Evolutionary conservation across 2,113 vertebrate genomes (phyloP).

Genomic region (Thunnus maccoyii): DNA sequence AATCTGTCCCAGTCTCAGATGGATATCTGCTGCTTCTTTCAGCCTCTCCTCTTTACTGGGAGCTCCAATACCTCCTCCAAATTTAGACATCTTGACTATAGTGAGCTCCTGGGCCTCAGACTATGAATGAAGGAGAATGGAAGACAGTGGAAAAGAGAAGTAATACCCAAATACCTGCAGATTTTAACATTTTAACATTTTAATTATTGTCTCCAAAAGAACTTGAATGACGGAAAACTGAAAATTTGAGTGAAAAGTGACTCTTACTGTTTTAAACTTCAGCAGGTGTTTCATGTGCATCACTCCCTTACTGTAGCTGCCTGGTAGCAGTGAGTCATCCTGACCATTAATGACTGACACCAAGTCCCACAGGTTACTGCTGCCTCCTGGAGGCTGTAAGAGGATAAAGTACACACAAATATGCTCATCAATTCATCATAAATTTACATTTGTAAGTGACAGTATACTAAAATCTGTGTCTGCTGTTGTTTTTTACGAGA

Average conservation of each 20-base stretch:
- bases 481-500: too few species aligned
- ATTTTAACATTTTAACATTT: background rate
- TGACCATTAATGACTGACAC: slow-evolving; percentile 94
- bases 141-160: background rate
- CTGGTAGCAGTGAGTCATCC: slow-evolving; percentile 95
- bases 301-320: slow-evolving; percentile 94
- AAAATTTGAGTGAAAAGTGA: background rate
- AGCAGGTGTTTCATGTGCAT: slow-evolving; percentile 97
- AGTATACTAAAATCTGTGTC: too few species aligned
- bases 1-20: slow-evolving; percentile 94
- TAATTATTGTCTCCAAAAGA: too few species aligned
- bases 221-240: too few species aligned
- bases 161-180: background rate
- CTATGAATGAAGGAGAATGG: slow-evolving; percentile 71
- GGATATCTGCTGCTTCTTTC: slow-evolving; percentile 95
- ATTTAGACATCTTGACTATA: slow-evolving; percentile 98
- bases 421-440: background rate
- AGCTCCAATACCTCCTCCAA: slow-evolving; percentile 95
- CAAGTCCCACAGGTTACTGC: slow-evolving; percentile 96
- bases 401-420: slow-evolving; percentile 10
- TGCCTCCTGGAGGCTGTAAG: slow-evolving; percentile 92
- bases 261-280: slow-evolving; percentile 92
- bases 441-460: too few species aligned
- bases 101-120: slow-evolving; percentile 98
- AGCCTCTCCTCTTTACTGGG: slow-evolving; percentile 97